Conservation (phyloP, 2,888 invertebrate species). For the Helobdella robusta region DNA sequence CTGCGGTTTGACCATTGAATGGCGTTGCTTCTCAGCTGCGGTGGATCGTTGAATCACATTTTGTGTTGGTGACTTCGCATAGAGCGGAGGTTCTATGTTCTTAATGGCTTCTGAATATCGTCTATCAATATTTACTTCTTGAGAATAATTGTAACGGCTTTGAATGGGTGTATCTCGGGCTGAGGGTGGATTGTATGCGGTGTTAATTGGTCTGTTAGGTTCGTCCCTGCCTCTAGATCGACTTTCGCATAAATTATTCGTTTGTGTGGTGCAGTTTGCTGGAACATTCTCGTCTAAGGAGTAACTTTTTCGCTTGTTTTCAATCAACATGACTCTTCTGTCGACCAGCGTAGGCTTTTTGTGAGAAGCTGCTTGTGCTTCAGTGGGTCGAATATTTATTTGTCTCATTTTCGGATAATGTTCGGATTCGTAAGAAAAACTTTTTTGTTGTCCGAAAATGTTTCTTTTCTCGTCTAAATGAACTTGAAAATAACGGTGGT, state of each 20-base stretch:
- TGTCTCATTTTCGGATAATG: not conserved
- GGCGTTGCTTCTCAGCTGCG: not conserved
- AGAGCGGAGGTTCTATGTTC: not conserved
- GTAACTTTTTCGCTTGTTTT: constrained; percentile 28
- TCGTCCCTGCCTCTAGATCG: not conserved
- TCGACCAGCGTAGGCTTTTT: constrained; percentile 12
- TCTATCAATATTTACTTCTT: no score
- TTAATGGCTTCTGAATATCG: no score
- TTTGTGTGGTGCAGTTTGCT: not conserved
- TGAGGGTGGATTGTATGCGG: no score
- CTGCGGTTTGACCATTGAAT: not conserved
- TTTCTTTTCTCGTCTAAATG: constrained; percentile 10
- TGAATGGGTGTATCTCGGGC: not conserved
- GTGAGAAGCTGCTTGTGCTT: not conserved
- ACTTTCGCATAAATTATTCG: no score
- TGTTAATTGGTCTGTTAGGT: not conserved
- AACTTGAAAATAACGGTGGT: not conserved
- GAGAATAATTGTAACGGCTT: no score
- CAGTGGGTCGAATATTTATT: not conserved
- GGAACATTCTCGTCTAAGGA: constrained; percentile 28
- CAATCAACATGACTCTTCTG: constrained; percentile 19
- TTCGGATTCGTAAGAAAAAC: constrained; percentile 31
- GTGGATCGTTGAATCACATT: not conserved
- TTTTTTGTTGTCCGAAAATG: constrained; percentile 31
- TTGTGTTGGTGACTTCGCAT: not conserved